Evolutionary conservation across 2,113 vertebrate genomes (phyloP), one percentile per base, ranked within the genome.

Genomic region (Cettia cetti): DNA sequence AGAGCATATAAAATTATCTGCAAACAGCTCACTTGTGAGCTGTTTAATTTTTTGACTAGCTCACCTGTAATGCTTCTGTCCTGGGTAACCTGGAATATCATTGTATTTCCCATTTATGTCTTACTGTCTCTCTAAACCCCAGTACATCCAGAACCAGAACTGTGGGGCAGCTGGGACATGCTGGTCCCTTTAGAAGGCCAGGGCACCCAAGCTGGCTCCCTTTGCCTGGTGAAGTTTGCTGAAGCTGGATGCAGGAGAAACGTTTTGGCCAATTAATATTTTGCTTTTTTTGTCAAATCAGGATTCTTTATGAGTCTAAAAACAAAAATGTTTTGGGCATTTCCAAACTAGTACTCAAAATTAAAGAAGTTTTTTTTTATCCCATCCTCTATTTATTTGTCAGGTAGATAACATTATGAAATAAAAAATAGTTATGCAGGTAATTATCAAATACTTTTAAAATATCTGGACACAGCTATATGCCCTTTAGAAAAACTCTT

Each of bases 61-160:
- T 77, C 3, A 0, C 15, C 13, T 4, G 0, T 63, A 75, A 45
- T 6, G 4, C 10, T 40, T 74, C 19, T n/a, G 31, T 17, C 16
- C 18, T 17, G 44, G 11, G 24, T 50, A 59, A 57, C 31, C 24
- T 1, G 1, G 21, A 59, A 59, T 15, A 5, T 27, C 13, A 14
- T 17, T 24, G 26, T 10, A 37, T 11, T 76, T 66, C 21, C 11
- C 9, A 31, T 22, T 3, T 9, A 1, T 35, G 26, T 66, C 13
- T 21, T 35, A 57, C 9, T 11, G 26, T 26, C 31, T 21, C 9
- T 57, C 35, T 30, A 20, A 31, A 31, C 26, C 11, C 20, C 3
- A 7, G 35, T 21, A 11, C 17, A 50, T 2, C 31, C 31, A 42
- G 26, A 66, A 35, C 11, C 31, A 33, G 63, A 27, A 35, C 1